Evolutionary conservation across 2,888 invertebrate species (phyloP), one percentile per base, ranked within the genome.

Genomic region (Netelia inedita): DNA sequence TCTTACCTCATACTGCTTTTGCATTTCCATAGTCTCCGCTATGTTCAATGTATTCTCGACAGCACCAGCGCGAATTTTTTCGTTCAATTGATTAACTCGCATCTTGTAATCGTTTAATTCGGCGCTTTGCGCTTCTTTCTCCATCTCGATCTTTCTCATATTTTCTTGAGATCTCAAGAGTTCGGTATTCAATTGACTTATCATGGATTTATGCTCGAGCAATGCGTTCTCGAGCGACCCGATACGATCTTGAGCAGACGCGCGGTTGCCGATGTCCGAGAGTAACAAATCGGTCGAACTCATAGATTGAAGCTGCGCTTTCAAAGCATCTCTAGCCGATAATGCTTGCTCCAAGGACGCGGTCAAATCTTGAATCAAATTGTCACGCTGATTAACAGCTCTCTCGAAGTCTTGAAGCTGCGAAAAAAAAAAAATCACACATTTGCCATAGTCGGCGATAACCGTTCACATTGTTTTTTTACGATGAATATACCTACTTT

Each of bases 361-460:
- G 86, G 96, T 96, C 82, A 97, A 94, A 93, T 97, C 96, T 90
- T 96, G 95, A 88, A 97, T 97, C 90, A 96, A 93, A 89, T 95
- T 95, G 91, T 97, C 96, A 89, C 97, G 96, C 88, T 96, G 95
- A 11, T 94, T 94, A 82, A 97, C 94, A 88, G 96, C 96, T 89
- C 95, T 95, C 93, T 97, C 96, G 93, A 96, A 96, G 93, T 97
- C 96, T 92, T 96, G 95, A 90, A 96, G 95, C 97, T 97, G 74
- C 1, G 28, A 21, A 72, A 85, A 74, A 71, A 75, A 57, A 57
- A 11, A 11, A 46, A 14, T 46, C 14, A 2, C 14, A 35, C 0
- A 35, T 35, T 35, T 35, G 35, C 35, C 35, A 35, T 6, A 6
- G 6, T 8, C 35, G 6, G 1, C 6, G 1, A 35, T 35, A 35